phyloP scores from a whole-genome alignment of 1,140 invertebrate species.

The Rhyzopertha dominica region DNA sequence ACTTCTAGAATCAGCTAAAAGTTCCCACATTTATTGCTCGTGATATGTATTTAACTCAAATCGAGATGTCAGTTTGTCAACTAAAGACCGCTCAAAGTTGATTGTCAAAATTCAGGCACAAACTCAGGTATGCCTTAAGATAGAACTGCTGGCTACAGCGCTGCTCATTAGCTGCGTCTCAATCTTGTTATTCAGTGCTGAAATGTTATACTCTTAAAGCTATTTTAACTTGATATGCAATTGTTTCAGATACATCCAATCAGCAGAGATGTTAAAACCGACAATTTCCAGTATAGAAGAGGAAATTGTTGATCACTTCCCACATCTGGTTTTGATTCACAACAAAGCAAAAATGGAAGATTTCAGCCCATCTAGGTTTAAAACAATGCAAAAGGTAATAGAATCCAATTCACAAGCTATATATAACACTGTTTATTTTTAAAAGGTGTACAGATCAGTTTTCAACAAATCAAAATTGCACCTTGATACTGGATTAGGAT shows the following conservation, averaged over 20 bases:
- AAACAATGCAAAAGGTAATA: conserved; percentile 59
- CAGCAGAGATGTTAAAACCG: conserved; percentile 84
- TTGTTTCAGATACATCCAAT: conserved; percentile 65
- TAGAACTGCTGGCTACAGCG: background rate
- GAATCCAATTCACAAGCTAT: conserved; percentile 20
- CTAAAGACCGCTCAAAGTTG: too few species aligned
- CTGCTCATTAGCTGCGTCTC: background rate
- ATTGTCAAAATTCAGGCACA: too few species aligned
- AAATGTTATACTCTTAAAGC: background rate
- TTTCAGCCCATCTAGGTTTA: conserved; percentile 59
- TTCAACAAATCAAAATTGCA: conserved; percentile 69
- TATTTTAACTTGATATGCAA: background rate
- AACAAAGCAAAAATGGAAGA: conserved; percentile 68
- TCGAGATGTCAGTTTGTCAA: too few species aligned
- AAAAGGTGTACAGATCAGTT: conserved; percentile 55
- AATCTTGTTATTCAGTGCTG: background rate
- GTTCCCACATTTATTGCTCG: too few species aligned
- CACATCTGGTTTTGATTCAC: conserved; percentile 71
- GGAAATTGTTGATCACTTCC: conserved; percentile 65
- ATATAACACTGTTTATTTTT: conserved; percentile 20
- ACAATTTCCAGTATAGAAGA: conserved; percentile 63
- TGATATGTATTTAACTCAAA: too few species aligned
- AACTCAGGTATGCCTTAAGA: too few species aligned
- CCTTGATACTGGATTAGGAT: conserved; percentile 61
- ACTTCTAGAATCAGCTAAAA: too few species aligned